Evolutionary conservation across 2,797 vertebrate genomes (phyloP).

Genomic region (Poeciliopsis presidionis): DNA sequence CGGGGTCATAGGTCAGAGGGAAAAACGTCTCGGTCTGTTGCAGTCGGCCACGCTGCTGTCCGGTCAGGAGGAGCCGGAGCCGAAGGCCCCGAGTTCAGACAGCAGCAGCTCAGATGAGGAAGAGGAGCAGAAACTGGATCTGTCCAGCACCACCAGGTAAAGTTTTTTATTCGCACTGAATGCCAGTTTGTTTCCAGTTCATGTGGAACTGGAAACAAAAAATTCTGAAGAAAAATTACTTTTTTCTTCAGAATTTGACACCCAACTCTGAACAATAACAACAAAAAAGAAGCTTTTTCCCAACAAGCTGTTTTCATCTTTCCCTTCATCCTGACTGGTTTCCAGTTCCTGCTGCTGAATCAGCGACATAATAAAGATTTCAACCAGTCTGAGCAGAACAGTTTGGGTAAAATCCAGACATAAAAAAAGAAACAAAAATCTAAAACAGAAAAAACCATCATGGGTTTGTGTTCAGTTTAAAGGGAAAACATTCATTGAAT

Average conservation of each 20-base stretch:
- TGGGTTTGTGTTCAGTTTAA: not conserved
- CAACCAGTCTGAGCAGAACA: not conserved
- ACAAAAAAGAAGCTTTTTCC: not conserved
- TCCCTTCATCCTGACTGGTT: no score
- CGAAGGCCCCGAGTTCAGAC: constrained; percentile 48
- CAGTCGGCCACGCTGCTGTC: constrained; percentile 87
- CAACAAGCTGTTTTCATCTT: no score
- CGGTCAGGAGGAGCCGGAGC: constrained; percentile 74
- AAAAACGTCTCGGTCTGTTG: not conserved
- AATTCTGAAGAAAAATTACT: no score
- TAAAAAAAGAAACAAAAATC: not conserved
- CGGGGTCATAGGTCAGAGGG: not conserved
- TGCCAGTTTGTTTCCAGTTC: constrained; percentile 6
- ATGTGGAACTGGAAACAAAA: no score
- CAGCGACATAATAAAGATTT: no score
- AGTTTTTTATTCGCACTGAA: constrained; percentile 1
- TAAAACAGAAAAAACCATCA: not conserved
- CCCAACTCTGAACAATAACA: not conserved
- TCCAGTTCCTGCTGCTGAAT: no score
- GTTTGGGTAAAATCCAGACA: no score
- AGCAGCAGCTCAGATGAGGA: constrained; percentile 78
- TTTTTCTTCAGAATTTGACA: not conserved
- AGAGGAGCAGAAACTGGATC: constrained; percentile 78
- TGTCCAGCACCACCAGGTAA: constrained; percentile 84
- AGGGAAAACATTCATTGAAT: not conserved